A percentile compares a stretch with the other conserved stretches of the same genome.
Conservation (phyloP, 1,140 invertebrate genomes). For the Macrotrachela quadricornifera region DNA sequence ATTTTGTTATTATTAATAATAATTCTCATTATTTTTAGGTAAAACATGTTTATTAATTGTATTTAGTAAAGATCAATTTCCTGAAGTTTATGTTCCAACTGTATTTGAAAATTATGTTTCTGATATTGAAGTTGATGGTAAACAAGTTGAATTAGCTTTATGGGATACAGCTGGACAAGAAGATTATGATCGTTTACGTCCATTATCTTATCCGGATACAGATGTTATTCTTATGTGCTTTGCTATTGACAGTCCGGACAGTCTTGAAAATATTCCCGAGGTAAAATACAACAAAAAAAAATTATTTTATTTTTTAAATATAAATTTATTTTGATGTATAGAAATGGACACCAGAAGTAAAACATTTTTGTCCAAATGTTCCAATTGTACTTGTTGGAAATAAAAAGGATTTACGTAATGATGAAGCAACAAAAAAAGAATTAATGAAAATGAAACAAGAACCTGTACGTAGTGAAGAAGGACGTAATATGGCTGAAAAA, state of each 20-base stretch:
- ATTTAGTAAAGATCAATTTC: constrained; percentile 29
- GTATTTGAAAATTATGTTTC: constrained; percentile 80
- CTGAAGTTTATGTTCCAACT: constrained; percentile 28
- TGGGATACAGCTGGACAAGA: constrained; percentile 99
- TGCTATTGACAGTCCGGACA: constrained; percentile 86
- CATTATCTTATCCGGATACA: constrained; percentile 85
- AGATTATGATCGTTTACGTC: constrained; percentile 85
- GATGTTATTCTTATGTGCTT: constrained; percentile 45
- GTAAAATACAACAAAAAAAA: not conserved
- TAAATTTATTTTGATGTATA: constrained; percentile 7
- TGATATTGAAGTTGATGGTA: constrained; percentile 75
- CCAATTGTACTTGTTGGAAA: constrained; percentile 53
- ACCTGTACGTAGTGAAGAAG: constrained; percentile 86
- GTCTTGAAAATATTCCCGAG: constrained; percentile 61
- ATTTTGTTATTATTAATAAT: not conserved
- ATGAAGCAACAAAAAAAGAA: constrained; percentile 82
- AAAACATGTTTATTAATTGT: constrained; percentile 32
- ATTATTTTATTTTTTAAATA: constrained; percentile 15
- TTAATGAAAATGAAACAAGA: constrained; percentile 97
- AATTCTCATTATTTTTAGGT: constrained; percentile 10
- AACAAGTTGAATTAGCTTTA: constrained; percentile 74
- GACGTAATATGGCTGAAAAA: constrained; percentile 91
- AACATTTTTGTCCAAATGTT: constrained; percentile 92
- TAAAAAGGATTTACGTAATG: constrained; percentile 54
- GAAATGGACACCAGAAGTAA: constrained; percentile 45